A percentile compares a stretch with the other conserved stretches of the same genome.
phyloP scores from a whole-genome alignment of 2,888 invertebrate species.

The Xestia rhomboidea region DNA sequence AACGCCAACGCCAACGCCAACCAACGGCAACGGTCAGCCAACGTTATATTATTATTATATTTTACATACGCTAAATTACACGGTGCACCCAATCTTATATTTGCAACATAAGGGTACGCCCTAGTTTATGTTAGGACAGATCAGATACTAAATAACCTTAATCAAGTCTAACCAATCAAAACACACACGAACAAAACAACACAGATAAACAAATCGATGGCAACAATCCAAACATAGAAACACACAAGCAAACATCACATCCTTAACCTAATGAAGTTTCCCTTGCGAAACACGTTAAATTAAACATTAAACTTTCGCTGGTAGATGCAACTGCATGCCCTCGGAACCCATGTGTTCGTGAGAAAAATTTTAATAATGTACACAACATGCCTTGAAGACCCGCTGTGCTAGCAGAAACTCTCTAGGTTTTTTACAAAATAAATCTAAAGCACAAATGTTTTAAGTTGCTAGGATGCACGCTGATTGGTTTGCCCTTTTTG shows the following conservation, averaged over 20 bases:
- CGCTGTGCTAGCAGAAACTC: constrained; percentile 69
- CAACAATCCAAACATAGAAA: constrained; percentile 57
- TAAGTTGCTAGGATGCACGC: constrained; percentile 8
- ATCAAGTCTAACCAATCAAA: constrained; percentile 10
- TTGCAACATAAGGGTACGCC: not conserved
- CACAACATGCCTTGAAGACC: constrained; percentile 80
- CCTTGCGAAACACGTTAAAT: constrained; percentile 65
- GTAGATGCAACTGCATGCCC: constrained; percentile 71
- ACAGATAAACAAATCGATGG: constrained; percentile 45
- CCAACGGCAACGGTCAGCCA: too few relatives aligned
- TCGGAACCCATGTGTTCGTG: constrained; percentile 83
- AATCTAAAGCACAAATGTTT: constrained; percentile 58
- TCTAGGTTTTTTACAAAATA: constrained; percentile 57
- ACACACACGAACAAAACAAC: constrained; percentile 5
- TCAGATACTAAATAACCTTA: not conserved
- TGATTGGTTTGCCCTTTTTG: constrained; percentile 47
- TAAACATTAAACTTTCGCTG: constrained; percentile 72
- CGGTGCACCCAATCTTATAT: too few relatives aligned
- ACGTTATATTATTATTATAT: too few relatives aligned
- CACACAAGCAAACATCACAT: constrained; percentile 61
- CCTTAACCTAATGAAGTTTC: constrained; percentile 66
- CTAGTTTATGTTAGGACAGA: not conserved
- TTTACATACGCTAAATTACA: too few relatives aligned
- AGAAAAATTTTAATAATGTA: constrained; percentile 83
- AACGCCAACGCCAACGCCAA: too few relatives aligned